These are phyloP conservation scores for Xiphorhynchus elegans DNA, from an alignment of 2,113 vertebrate species.

Conservation along the genomic window DNA sequence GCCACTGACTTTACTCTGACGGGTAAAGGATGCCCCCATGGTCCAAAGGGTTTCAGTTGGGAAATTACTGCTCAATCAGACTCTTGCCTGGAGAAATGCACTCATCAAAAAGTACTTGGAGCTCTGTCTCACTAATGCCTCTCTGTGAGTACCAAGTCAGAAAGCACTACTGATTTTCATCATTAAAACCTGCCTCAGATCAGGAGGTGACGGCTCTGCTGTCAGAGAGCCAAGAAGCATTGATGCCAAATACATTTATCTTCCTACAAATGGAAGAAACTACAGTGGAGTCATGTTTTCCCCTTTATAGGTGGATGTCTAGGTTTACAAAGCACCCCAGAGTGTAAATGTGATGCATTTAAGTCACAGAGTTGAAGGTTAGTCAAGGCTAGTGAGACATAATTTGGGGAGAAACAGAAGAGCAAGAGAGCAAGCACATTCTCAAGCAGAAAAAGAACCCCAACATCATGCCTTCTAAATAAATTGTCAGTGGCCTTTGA, in stretches of 20 bases:
- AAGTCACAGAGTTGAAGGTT: background rate
- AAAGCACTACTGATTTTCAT: slow-evolving; percentile 15
- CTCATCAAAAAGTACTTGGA: slow-evolving; percentile 18
- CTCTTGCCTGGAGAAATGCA: background rate
- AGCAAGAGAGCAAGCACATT: background rate
- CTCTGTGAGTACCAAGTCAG: slow-evolving; percentile 2
- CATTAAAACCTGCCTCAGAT: slow-evolving; percentile 23
- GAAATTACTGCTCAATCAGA: slow-evolving; percentile 41
- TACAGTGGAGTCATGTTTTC: slow-evolving; percentile 13
- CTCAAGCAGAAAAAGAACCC: background rate
- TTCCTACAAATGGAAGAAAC: slow-evolving; percentile 6
- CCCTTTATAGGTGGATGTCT: background rate
- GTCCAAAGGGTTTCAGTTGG: background rate
- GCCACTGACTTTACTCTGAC: background rate
- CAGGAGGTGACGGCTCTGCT: slow-evolving; percentile 9
- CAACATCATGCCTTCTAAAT: background rate
- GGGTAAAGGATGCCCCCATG: background rate
- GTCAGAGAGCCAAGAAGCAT: background rate
- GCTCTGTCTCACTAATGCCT: slow-evolving; percentile 1
- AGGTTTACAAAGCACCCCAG: background rate
- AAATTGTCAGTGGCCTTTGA: background rate
- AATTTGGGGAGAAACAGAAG: background rate
- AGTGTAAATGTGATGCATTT: background rate
- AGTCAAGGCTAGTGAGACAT: background rate
- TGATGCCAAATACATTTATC: slow-evolving; percentile 8